phyloP scores from a whole-genome alignment of 2,797 vertebrate genomes.

The Sparidentex hasta region DNA sequence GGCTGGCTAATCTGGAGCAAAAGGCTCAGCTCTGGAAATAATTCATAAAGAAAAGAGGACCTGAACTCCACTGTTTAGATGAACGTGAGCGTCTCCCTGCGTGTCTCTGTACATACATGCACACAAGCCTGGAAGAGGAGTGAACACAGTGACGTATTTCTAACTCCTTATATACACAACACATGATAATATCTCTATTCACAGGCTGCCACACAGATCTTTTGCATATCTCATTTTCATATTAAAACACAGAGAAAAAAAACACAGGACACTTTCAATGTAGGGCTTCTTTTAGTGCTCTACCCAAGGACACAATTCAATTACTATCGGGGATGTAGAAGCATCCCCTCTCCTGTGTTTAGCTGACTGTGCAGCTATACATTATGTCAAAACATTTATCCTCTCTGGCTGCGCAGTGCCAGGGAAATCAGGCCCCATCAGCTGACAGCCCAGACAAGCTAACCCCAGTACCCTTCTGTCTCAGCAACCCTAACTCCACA shows the following conservation, averaged over 20 bases:
- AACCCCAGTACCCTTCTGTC: slow-evolving; percentile 54
- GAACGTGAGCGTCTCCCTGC: slow-evolving; percentile 13
- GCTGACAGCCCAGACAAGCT: slow-evolving; percentile 46
- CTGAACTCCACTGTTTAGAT: slow-evolving; percentile 31
- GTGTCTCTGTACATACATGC: background rate
- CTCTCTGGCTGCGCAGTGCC: background rate
- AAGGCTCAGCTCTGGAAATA: slow-evolving; percentile 68
- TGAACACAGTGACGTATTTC: slow-evolving; percentile 27
- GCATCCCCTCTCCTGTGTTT: background rate
- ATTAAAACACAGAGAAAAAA: slow-evolving; percentile 62
- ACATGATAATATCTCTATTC: background rate
- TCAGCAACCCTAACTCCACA: slow-evolving; percentile 61
- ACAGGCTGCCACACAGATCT: slow-evolving; percentile 18
- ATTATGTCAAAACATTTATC: slow-evolving; percentile 17
- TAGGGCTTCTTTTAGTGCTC: slow-evolving; percentile 2
- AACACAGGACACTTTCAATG: background rate
- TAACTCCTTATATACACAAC: slow-evolving; percentile 9
- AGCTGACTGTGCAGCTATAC: slow-evolving; percentile 9
- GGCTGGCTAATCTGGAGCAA: slow-evolving; percentile 67
- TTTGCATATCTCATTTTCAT: slow-evolving; percentile 76
- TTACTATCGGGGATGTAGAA: background rate
- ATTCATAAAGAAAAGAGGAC: slow-evolving; percentile 65
- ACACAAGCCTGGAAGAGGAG: background rate
- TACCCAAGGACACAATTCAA: slow-evolving; percentile 1
- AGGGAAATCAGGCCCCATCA: slow-evolving; percentile 31